Evolutionary conservation across 2,888 invertebrate genomes (phyloP).

Genomic region (Falcaria lacertinaria): DNA sequence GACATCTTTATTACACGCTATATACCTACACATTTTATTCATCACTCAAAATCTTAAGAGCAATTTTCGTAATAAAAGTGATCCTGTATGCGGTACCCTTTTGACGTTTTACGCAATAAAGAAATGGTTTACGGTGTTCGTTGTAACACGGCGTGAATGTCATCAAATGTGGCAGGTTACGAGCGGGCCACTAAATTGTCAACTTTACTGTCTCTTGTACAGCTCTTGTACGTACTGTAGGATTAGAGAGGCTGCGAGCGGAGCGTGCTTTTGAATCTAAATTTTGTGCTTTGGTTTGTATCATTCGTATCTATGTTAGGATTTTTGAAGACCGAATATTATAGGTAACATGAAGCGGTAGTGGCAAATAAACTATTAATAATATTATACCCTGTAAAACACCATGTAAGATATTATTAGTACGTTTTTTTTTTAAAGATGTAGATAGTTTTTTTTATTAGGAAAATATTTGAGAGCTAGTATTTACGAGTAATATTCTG

Average conservation of each 20-base stretch:
- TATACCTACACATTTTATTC: neutral
- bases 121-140: conserved; percentile 17
- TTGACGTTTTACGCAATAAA: conserved; percentile 19
- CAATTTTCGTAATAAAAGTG: conserved; percentile 3
- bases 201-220: conserved; percentile 8
- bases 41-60: conserved; percentile 1
- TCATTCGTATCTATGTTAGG: too few relatives aligned
- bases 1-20: neutral
- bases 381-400: too few relatives aligned
- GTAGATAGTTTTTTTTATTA: too few relatives aligned
- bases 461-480: too few relatives aligned
- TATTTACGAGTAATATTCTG: too few relatives aligned
- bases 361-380: too few relatives aligned
- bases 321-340: too few relatives aligned
- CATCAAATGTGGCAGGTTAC: conserved; percentile 11
- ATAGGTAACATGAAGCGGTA: too few relatives aligned
- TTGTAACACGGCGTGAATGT: conserved; percentile 2
- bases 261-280: too few relatives aligned
- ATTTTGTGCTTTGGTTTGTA: too few relatives aligned
- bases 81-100: neutral
- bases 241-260: neutral
- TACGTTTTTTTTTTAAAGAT: too few relatives aligned
- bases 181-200: conserved; percentile 15
- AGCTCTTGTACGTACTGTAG: conserved; percentile 2
- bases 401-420: too few relatives aligned